Conservation (phyloP, 2,888 invertebrate species). For the Odontomyia ornata region DNA sequence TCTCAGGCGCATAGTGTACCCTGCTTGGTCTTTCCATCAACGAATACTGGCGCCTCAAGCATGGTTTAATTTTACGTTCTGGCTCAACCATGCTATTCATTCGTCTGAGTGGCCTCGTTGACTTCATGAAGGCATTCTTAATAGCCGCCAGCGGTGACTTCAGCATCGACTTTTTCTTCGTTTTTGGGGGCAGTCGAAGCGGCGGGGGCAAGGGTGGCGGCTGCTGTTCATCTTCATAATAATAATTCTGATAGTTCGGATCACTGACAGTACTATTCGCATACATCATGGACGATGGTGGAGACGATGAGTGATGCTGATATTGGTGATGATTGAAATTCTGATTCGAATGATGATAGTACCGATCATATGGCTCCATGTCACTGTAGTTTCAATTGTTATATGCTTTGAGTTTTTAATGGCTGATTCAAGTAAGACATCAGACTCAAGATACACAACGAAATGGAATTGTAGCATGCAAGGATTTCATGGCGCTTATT, state of each 20-base stretch:
- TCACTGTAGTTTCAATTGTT: constrained; percentile 58
- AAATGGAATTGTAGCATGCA: too few species aligned
- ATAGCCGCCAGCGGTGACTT: constrained; percentile 62
- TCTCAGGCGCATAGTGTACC: constrained; percentile 61
- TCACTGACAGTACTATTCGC: constrained; percentile 46
- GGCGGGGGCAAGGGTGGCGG: constrained; percentile 53
- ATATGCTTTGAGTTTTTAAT: not conserved
- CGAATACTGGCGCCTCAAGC: constrained; percentile 61
- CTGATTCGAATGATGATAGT: constrained; percentile 57
- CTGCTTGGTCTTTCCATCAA: constrained; percentile 62
- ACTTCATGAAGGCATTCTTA: constrained; percentile 62
- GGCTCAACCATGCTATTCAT: constrained; percentile 64
- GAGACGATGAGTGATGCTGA: constrained; percentile 50
- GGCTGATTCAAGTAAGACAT: not conserved
- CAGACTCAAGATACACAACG: constrained; percentile 5
- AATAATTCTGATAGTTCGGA: constrained; percentile 48
- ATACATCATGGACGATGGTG: constrained; percentile 48
- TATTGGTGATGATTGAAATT: constrained; percentile 55
- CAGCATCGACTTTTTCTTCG: constrained; percentile 62
- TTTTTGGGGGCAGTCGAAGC: constrained; percentile 59
- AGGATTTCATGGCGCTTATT: not conserved
- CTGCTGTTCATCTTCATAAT: constrained; percentile 31
- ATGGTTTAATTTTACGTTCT: constrained; percentile 57
- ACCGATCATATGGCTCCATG: constrained; percentile 63
- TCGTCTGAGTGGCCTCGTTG: constrained; percentile 61